phyloP scores from a whole-genome alignment of 2,797 vertebrate genomes.

The Gallirallus australis region DNA sequence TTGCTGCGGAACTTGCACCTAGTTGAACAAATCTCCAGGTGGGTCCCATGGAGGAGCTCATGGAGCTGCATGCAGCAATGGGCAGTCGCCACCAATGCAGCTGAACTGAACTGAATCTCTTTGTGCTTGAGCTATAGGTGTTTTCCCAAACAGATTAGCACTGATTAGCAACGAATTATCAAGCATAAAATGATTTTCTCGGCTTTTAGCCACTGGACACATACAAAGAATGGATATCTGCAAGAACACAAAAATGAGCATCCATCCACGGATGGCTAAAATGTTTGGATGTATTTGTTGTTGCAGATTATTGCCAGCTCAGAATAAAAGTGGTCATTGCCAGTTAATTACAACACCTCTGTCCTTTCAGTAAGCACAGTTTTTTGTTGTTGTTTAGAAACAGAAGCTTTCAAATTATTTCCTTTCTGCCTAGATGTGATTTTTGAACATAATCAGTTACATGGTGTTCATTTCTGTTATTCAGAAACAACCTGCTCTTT shows the following conservation, averaged over 20 bases:
- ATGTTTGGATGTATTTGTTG: neutral
- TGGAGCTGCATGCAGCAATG: neutral
- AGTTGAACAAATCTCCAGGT: neutral
- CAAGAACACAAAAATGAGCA: neutral
- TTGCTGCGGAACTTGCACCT: neutral
- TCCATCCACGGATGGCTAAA: neutral
- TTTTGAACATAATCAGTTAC: neutral
- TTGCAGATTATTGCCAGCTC: neutral
- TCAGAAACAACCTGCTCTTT: neutral
- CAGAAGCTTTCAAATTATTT: neutral
- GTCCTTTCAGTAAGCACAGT: neutral
- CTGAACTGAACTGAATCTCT: neutral
- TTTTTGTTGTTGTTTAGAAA: neutral
- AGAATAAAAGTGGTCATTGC: neutral
- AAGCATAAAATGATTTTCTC: conserved; percentile 30
- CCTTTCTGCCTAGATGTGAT: neutral
- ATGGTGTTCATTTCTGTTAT: neutral
- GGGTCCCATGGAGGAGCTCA: neutral
- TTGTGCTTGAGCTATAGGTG: conserved; percentile 7
- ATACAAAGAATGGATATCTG: neutral
- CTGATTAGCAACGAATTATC: conserved; percentile 41
- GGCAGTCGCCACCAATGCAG: neutral
- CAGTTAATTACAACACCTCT: neutral
- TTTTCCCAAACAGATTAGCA: conserved; percentile 53
- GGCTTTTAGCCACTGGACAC: conserved; percentile 34